Percentiles rank a stretch among this genome's conserved stretches.
These are phyloP conservation scores for Cossypha caffra DNA, from an alignment of 2,797 vertebrate genomes.

Conservation along the genomic window DNA sequence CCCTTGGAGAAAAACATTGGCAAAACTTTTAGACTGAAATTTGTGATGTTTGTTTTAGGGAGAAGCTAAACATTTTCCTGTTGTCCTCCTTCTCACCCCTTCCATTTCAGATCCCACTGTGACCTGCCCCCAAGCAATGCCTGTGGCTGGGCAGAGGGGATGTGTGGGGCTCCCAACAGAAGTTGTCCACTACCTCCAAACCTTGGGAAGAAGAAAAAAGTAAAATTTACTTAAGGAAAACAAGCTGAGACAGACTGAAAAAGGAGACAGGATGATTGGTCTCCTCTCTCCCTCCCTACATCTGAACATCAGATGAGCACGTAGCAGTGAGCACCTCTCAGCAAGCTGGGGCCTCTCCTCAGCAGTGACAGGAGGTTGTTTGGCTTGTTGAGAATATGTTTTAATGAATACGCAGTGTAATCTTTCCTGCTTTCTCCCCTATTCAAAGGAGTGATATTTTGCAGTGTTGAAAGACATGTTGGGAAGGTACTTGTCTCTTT, in stretches of 20 bases:
- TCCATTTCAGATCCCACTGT: background rate
- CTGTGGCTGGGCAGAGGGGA: background rate
- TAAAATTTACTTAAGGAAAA: background rate
- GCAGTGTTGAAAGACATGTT: background rate
- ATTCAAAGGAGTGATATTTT: background rate
- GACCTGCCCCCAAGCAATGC: background rate
- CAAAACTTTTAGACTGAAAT: background rate
- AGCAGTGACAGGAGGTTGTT: background rate
- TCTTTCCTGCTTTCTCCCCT: background rate
- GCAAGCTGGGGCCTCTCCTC: background rate
- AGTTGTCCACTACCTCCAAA: background rate
- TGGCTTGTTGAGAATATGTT: background rate
- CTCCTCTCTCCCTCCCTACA: background rate
- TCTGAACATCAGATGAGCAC: background rate
- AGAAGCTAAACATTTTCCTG: background rate
- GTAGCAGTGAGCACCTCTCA: background rate
- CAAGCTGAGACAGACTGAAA: background rate
- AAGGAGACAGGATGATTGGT: background rate
- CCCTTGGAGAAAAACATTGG: background rate
- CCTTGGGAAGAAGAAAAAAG: background rate
- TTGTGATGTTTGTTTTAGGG: background rate
- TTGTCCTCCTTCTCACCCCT: rapidly evolving
- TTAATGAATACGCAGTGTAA: background rate
- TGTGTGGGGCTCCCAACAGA: rapidly evolving
- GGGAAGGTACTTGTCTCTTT: background rate